A percentile compares a stretch with the other conserved stretches of the same genome.
Conservation (phyloP, 1,140 invertebrate genomes). For the Atta colombica region DNA sequence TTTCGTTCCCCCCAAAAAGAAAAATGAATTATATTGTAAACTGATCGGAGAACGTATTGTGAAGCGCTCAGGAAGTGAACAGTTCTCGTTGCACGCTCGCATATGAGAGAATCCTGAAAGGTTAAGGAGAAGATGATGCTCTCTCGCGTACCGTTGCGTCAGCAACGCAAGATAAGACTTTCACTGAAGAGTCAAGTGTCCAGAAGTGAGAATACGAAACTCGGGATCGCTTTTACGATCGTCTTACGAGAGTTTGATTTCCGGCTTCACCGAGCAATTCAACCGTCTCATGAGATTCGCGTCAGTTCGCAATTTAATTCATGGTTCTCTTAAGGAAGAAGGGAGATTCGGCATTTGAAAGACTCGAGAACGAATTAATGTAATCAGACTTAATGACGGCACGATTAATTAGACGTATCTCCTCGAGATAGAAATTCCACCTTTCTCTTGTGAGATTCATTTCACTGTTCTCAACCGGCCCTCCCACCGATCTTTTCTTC, state of each 20-base stretch:
- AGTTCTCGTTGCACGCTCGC: neutral
- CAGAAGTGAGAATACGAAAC: conserved; percentile 21
- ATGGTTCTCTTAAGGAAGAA: neutral
- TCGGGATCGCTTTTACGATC: conserved; percentile 38
- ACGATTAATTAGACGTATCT: conserved; percentile 61
- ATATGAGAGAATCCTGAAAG: conserved; percentile 71
- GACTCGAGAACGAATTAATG: conserved; percentile 27
- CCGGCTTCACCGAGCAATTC: conserved; percentile 13
- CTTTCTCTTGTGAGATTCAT: conserved; percentile 28
- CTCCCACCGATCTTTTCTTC: neutral
- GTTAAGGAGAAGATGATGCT: conserved; percentile 79
- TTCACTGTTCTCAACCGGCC: conserved; percentile 16
- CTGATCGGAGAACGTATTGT: conserved; percentile 5
- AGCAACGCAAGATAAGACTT: conserved; percentile 78
- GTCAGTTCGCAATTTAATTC: conserved; percentile 36
- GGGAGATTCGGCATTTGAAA: conserved; percentile 18
- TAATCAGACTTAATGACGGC: conserved; percentile 62
- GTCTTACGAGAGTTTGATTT: conserved; percentile 44
- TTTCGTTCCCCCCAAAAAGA: neutral
- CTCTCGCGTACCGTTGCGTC: conserved; percentile 75
- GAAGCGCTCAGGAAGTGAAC: conserved; percentile 29
- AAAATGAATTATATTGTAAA: neutral
- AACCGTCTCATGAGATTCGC: conserved; percentile 16
- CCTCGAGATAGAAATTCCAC: conserved; percentile 1
- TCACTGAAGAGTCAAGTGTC: conserved; percentile 71